Percentiles rank a stretch among this genome's conserved stretches.
Evolutionary conservation across 2,113 vertebrate species (phyloP).

Genomic region (Neotoma lepida): DNA sequence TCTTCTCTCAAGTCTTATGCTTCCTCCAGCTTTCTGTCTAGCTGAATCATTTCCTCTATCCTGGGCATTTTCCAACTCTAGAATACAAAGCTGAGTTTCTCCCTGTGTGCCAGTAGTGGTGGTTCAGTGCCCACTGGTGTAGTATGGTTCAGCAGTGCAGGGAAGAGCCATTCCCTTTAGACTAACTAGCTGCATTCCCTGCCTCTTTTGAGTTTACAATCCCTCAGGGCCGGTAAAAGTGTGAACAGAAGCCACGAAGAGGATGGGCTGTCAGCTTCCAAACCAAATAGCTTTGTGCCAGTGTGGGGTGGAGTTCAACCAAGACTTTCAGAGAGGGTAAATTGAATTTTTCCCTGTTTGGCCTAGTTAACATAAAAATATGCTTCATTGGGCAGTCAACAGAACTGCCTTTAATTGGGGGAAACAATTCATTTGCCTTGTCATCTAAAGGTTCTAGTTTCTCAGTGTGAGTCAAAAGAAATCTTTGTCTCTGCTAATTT

Average conservation of each 20-base stretch:
- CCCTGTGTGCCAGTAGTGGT: not conserved
- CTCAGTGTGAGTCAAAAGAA: constrained; percentile 56
- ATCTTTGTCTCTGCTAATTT: not conserved
- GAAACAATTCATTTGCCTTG: constrained; percentile 64
- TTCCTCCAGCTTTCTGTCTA: not conserved
- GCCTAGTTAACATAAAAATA: constrained; percentile 66
- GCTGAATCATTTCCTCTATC: not conserved
- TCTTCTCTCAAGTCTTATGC: not conserved
- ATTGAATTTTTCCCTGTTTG: constrained; percentile 51
- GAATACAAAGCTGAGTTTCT: constrained; percentile 13
- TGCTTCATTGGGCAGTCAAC: constrained; percentile 14
- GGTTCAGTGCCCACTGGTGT: not conserved
- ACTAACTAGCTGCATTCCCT: not conserved
- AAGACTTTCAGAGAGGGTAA: constrained; percentile 57
- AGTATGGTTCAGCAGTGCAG: not conserved
- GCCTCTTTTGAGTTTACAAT: constrained; percentile 64
- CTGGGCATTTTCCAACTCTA: constrained; percentile 40
- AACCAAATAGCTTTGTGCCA: constrained; percentile 66
- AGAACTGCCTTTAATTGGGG: constrained; percentile 52
- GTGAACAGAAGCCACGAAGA: constrained; percentile 68
- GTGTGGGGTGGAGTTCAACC: constrained; percentile 53
- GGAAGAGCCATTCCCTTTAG: constrained; percentile 42
- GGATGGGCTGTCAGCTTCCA: constrained; percentile 47
- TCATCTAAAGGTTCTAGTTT: constrained; percentile 57
- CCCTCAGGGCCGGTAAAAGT: constrained; percentile 42